Conservation (phyloP, 2,888 invertebrate genomes). For the Heteromurus nitidus region DNA sequence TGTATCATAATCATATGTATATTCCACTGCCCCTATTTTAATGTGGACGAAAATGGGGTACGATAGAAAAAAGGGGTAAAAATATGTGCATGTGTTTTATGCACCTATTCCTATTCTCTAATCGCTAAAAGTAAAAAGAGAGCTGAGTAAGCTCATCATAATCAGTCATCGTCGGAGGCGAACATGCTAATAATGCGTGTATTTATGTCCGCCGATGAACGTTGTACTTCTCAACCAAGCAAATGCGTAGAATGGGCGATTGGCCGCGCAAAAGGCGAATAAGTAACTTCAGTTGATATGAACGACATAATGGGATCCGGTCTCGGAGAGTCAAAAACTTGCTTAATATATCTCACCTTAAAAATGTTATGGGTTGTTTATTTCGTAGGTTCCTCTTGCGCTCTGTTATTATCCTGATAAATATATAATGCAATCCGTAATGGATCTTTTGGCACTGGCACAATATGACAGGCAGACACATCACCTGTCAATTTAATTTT, state of each 20-base stretch:
- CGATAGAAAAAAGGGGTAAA: background rate
- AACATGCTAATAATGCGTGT: background rate
- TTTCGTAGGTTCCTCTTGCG: no score
- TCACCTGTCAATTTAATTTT: conserved; percentile 61
- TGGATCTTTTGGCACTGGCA: conserved; percentile 46
- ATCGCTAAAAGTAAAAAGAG: conserved; percentile 15
- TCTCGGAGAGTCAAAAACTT: background rate
- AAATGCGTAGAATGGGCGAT: background rate
- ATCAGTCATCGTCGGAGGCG: conserved; percentile 52
- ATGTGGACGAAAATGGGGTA: background rate
- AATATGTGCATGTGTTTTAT: background rate
- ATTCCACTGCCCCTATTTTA: background rate
- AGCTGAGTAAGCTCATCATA: conserved; percentile 55
- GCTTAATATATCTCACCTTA: background rate
- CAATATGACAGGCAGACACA: conserved; percentile 59
- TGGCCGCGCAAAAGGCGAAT: background rate
- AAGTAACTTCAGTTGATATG: no score
- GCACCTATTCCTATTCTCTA: no score
- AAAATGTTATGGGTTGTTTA: background rate
- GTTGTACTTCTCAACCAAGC: background rate
- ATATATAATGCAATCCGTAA: conserved; percentile 31
- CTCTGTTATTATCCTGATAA: no score
- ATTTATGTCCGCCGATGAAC: background rate
- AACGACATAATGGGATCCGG: conserved; percentile 26
- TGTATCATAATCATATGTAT: no score